phyloP scores from a whole-genome alignment of 1,140 invertebrate genomes.

The Drosophila kohkoa region DNA sequence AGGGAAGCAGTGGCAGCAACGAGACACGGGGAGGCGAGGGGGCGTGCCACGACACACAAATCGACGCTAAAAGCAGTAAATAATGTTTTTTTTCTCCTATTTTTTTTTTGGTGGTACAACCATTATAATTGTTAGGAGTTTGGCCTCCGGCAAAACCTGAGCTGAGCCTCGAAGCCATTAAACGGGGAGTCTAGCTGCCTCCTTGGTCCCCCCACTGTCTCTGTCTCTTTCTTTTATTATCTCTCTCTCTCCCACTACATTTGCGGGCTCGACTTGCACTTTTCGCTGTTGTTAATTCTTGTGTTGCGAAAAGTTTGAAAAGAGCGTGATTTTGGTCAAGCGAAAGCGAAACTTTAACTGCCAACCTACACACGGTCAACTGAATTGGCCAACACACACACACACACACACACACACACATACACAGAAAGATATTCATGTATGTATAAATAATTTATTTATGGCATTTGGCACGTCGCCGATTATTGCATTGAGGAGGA shows the following conservation, averaged over 20 bases:
- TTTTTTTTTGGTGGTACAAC: not conserved
- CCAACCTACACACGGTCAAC: conserved; percentile 29
- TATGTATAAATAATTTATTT: conserved; percentile 14
- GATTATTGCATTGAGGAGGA: conserved; percentile 3
- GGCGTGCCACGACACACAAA: conserved; percentile 58
- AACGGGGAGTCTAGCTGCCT: not conserved
- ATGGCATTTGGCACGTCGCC: conserved; percentile 15
- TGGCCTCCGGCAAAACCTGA: conserved; percentile 10
- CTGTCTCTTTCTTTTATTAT: not conserved
- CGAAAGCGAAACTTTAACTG: conserved; percentile 48
- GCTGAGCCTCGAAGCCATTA: conserved; percentile 1
- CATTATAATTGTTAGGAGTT: conserved; percentile 48
- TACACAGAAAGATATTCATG: too few relatives aligned
- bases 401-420: not conserved
- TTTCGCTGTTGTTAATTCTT: conserved; percentile 37
- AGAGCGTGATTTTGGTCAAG: conserved; percentile 46
- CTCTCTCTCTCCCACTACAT: not conserved
- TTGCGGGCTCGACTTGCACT: conserved; percentile 33
- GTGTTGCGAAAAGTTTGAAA: conserved; percentile 4
- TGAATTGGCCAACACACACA: conserved; percentile 16
- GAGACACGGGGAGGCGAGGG: conserved; percentile 3
- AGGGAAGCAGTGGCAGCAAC: not conserved
- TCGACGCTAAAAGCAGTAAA: conserved; percentile 62
- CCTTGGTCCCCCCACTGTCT: not conserved
- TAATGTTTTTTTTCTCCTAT: conserved; percentile 29